These are phyloP conservation scores for Caenorhabditis elegans DNA, from an alignment of 1,140 invertebrate species.

Conservation along the genomic window DNA sequence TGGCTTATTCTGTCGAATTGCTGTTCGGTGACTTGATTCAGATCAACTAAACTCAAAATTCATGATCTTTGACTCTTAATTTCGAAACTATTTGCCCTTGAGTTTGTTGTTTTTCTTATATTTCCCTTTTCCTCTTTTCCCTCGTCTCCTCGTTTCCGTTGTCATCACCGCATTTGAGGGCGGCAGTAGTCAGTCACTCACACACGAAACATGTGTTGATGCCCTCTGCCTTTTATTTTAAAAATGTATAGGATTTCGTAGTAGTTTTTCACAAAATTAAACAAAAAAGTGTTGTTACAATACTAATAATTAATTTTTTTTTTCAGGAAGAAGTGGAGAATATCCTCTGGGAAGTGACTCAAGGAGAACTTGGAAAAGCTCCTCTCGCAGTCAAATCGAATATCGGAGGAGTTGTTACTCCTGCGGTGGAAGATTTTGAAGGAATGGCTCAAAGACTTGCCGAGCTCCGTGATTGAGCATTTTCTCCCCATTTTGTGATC, in stretches of 20 bases:
- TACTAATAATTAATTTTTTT: not conserved
- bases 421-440: conserved; percentile 49
- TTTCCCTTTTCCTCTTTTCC: not conserved
- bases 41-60: too few species aligned
- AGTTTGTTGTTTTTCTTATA: not conserved
- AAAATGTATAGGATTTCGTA: not conserved
- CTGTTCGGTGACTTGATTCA: too few species aligned
- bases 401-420: conserved; percentile 13
- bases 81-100: not conserved
- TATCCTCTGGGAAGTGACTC: conserved; percentile 91
- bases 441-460: conserved; percentile 48
- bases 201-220: conserved; percentile 1
- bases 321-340: conserved; percentile 81
- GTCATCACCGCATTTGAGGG: conserved; percentile 30
- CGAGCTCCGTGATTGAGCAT: conserved; percentile 3
- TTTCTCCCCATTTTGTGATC: not conserved
- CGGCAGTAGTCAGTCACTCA: not conserved
- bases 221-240: not conserved
- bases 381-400: conserved; percentile 51
- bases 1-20: too few species aligned
- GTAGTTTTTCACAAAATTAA: not conserved
- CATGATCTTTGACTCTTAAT: not conserved
- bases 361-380: conserved; percentile 72
- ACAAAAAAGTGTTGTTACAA: not conserved
- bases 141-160: conserved; percentile 19